Percentiles rank a stretch among this genome's conserved stretches.
Evolutionary conservation across 2,888 invertebrate genomes (phyloP).

Genomic region (Polia nebulosa): DNA sequence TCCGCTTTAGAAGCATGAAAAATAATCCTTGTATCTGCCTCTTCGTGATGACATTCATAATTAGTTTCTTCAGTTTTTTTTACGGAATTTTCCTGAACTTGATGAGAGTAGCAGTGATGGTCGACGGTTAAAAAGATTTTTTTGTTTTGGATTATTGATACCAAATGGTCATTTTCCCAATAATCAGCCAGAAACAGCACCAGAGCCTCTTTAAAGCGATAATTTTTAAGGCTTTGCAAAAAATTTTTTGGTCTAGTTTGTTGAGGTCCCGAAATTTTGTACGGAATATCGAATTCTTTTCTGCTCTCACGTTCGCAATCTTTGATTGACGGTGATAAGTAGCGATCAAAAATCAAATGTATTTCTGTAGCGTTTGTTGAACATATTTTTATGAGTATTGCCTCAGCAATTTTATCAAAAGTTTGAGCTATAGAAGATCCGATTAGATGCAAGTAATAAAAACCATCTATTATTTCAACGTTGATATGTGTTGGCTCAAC

Average conservation of each 20-base stretch:
- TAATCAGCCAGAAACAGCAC: conserved; percentile 52
- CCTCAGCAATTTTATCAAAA: conserved; percentile 6
- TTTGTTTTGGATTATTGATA: background rate
- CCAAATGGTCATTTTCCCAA: background rate
- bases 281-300: too few relatives aligned
- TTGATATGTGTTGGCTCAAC: conserved; percentile 4
- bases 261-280: conserved; percentile 68
- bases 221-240: conserved; percentile 56
- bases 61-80: conserved; percentile 52
- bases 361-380: conserved; percentile 49
- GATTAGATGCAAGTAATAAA: conserved; percentile 6
- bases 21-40: too few relatives aligned
- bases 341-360: conserved; percentile 67
- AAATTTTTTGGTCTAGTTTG: conserved; percentile 46
- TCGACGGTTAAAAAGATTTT: background rate
- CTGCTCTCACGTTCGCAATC: conserved; percentile 57
- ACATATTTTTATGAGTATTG: conserved; percentile 36
- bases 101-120: background rate
- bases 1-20: too few relatives aligned
- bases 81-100: conserved; percentile 16
- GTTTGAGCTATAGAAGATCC: conserved; percentile 1
- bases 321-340: conserved; percentile 75
- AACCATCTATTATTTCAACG: conserved; percentile 17
- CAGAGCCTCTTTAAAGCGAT: conserved; percentile 56
- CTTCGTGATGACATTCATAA: conserved; percentile 59